Percentiles rank a stretch among this genome's conserved stretches.
Conservation (phyloP, 2,888 invertebrate species). For the Ischnus inquisitorius region DNA sequence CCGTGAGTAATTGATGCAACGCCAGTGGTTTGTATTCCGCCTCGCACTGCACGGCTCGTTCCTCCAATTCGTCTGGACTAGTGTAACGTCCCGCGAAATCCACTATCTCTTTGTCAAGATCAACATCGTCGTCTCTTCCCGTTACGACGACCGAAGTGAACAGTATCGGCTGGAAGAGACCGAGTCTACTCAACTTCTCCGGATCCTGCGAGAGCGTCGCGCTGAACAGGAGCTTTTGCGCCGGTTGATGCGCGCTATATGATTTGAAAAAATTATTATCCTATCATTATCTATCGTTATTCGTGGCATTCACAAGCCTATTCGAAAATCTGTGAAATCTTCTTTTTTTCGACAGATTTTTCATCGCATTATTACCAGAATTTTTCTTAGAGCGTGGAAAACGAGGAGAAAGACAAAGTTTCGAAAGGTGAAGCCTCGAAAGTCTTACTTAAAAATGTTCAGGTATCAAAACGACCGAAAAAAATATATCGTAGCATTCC, state of each 20-base stretch:
- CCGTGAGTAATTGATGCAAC: conserved; percentile 89
- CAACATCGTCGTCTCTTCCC: conserved; percentile 80
- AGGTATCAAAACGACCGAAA: too few species aligned
- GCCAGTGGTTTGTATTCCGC: conserved; percentile 92
- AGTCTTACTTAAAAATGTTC: too few species aligned
- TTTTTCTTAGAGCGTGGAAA: neutral
- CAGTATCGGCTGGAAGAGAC: conserved; percentile 96
- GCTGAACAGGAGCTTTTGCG: conserved; percentile 98
- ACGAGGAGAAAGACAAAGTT: too few species aligned
- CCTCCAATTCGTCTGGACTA: conserved; percentile 92
- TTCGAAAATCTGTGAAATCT: conserved; percentile 1
- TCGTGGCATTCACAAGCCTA: neutral
- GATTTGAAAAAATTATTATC: conserved; percentile 19
- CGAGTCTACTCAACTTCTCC: conserved; percentile 95
- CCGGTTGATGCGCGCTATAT: conserved; percentile 86
- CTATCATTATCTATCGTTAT: neutral
- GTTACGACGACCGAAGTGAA: conserved; percentile 90
- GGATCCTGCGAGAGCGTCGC: conserved; percentile 99
- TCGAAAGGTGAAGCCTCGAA: too few species aligned
- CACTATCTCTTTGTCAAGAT: conserved; percentile 82
- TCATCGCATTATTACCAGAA: neutral
- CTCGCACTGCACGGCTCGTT: conserved; percentile 89
- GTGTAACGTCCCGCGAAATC: conserved; percentile 92
- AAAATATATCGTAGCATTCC: too few species aligned
- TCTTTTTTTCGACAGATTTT: neutral